A percentile compares a stretch with the other conserved stretches of the same genome.
Conservation (phyloP, 2,888 invertebrate species). For the Pammene aurita region DNA sequence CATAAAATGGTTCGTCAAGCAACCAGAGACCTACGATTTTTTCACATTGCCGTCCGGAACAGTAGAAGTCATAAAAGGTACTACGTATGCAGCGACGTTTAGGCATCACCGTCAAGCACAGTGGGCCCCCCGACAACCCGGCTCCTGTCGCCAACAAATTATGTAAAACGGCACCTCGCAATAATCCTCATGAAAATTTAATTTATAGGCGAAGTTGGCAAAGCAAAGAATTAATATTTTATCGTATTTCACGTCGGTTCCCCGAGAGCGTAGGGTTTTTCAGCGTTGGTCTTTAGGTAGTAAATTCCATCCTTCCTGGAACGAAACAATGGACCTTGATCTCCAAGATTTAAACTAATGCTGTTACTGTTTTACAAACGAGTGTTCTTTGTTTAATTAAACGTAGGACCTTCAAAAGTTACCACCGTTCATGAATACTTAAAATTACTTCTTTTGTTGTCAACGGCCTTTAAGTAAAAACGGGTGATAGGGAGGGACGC, state of each 20-base stretch:
- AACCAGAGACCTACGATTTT: not conserved
- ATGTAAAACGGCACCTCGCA: constrained; percentile 49
- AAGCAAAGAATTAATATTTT: constrained; percentile 61
- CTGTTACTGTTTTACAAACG: constrained; percentile 59
- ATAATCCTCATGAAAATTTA: constrained; percentile 64
- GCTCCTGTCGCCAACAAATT: constrained; percentile 47
- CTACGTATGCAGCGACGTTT: not conserved
- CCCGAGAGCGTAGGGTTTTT: constrained; percentile 78
- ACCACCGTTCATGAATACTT: constrained; percentile 58
- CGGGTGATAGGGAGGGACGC: constrained; percentile 17
- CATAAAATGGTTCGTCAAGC: not conserved
- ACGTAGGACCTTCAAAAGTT: constrained; percentile 57
- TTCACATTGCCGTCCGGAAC: not conserved
- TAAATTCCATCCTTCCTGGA: constrained; percentile 82
- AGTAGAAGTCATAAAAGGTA: constrained; percentile 1
- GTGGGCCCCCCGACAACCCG: constrained; percentile 42
- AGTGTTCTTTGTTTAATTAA: constrained; percentile 68
- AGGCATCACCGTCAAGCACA: not conserved
- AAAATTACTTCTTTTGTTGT: constrained; percentile 60
- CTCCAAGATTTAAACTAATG: constrained; percentile 63
- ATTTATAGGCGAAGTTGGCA: constrained; percentile 68
- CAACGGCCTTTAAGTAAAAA: constrained; percentile 28
- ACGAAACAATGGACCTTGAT: constrained; percentile 66
- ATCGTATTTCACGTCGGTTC: constrained; percentile 61
- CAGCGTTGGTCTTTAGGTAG: constrained; percentile 81